These are phyloP conservation scores for Eupelmus urozonus DNA, from an alignment of 2,888 invertebrate species.

Conservation along the genomic window DNA sequence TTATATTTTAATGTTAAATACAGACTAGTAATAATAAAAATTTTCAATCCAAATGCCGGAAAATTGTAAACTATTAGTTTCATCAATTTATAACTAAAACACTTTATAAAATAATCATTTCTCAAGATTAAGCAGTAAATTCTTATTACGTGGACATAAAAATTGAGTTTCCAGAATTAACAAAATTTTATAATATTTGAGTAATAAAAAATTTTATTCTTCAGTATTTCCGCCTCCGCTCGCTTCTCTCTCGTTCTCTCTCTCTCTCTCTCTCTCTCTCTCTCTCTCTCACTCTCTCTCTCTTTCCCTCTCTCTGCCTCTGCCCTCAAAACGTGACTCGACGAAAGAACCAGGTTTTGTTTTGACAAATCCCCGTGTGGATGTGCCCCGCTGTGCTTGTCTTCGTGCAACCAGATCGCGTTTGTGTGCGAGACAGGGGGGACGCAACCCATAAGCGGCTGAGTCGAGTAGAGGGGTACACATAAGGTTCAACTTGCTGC, in stretches of 20 bases:
- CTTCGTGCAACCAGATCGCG: constrained; percentile 4
- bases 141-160: too few species aligned
- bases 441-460: constrained; percentile 14
- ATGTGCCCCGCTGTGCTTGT: constrained; percentile 9
- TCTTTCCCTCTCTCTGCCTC: neutral
- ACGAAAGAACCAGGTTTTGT: constrained; percentile 71
- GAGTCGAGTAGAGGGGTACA: constrained; percentile 44
- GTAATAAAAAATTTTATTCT: neutral
- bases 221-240: constrained; percentile 7
- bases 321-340: constrained; percentile 70
- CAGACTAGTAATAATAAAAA: too few species aligned
- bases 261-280: too few species aligned
- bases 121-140: too few species aligned
- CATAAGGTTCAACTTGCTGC: constrained; percentile 64
- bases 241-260: neutral
- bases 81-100: too few species aligned
- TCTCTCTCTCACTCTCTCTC: neutral
- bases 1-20: too few species aligned
- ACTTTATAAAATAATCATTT: too few species aligned
- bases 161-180: too few species aligned
- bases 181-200: neutral
- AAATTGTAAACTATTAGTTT: too few species aligned
- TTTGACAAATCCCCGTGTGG: constrained; percentile 71
- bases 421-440: neutral
- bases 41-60: too few species aligned